Evolutionary conservation across 2,113 vertebrate genomes (phyloP), one percentile per base, ranked within the genome.

Genomic region (Lepisosteus osseus): DNA sequence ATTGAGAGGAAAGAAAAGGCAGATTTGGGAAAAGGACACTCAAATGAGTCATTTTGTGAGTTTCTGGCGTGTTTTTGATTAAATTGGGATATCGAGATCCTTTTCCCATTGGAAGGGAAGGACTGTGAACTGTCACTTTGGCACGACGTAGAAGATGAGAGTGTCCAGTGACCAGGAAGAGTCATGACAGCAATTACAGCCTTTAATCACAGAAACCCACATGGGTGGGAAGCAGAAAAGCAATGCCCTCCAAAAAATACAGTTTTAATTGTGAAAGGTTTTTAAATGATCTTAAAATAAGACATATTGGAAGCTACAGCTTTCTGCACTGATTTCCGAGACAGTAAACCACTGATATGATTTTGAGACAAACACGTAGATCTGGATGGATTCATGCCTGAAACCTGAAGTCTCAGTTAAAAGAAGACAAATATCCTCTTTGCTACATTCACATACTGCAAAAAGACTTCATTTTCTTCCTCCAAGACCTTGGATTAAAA

Each of bases 41-140:
- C 77, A 79, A 69, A 82, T 80, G 72, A 81, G 72, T 80, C 71
- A 44, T 72, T 77, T 84, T 75, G 78, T 66, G 69, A 80, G 77
- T 77, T 77, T 76, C 74, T 63, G 9, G 63, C 74, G 71, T n/a
- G 75, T 75, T 79, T 83, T 88, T 83, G 76, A 81, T 81, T 7
- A 44, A 71, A 74, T 77, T 42, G n/a, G 42, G 29, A 55, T 45
- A 59, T 54, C 47, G 57, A 67, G 17, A 69, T 73, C 76, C 72
- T 14, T 29, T 43, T 15, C 41, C 15, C 54, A 67, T 57, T 73
- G 72, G 69, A 71, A 68, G 43, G 59, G 42, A 57, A 62, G 12
- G 57, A 59, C 44, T 43, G 42, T 47, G 65, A 47, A 17, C 72
- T 6, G n/a, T 77, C 77, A 70, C 81, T 78, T 64, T 61, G 70